Conservation (phyloP, 64 coral and sea anemone species). For the Montipora efflorescens region DNA sequence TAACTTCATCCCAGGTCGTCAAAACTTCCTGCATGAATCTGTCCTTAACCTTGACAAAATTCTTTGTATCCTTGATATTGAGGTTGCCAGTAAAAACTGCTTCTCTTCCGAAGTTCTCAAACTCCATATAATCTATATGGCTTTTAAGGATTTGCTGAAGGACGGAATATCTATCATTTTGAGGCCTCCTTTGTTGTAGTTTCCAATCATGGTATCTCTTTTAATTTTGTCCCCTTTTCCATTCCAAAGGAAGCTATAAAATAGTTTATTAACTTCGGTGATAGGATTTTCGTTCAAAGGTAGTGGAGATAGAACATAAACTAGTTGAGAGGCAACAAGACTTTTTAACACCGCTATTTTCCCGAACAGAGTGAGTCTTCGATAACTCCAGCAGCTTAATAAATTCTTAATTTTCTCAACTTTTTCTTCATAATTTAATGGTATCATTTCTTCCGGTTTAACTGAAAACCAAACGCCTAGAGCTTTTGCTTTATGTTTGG, state of each 20-base stretch:
- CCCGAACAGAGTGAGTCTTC: neutral
- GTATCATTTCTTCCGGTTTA: neutral
- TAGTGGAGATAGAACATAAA: neutral
- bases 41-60: neutral
- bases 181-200: neutral
- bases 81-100: neutral
- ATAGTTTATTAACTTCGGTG: conserved; percentile 5
- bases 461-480: neutral
- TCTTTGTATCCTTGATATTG: neutral
- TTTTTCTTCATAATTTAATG: conserved; percentile 5
- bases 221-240: conserved; percentile 24
- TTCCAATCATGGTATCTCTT: neutral
- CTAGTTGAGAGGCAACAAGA: neutral
- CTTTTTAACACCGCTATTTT: conserved; percentile 33
- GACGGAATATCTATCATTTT: neutral
- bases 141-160: conserved; percentile 24
- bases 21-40: conserved; percentile 12
- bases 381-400: neutral
- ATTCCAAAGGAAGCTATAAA: conserved; percentile 26
- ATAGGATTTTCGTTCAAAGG: neutral
- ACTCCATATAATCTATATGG: neutral
- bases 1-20: neutral
- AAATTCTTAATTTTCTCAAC: neutral
- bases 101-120: neutral
- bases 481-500: neutral